Percentiles rank a stretch among this genome's conserved stretches.
Conservation (phyloP, 2,888 invertebrate species). For the Philonicus albiceps region DNA sequence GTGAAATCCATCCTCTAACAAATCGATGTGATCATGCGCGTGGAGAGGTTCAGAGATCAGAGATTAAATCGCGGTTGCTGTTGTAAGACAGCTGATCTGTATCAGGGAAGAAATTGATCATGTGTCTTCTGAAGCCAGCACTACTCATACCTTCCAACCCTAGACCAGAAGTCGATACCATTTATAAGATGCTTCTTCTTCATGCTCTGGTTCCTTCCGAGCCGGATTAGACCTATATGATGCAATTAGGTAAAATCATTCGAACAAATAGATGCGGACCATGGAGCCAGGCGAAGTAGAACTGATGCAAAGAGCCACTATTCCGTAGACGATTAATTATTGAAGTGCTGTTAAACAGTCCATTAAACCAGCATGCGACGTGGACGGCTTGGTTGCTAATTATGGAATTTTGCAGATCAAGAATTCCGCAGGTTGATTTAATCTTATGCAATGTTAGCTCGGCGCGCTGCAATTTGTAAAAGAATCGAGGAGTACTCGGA, state of each 20-base stretch:
- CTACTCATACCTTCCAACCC: neutral
- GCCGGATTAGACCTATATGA: neutral
- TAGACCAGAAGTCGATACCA: neutral
- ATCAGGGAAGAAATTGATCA: neutral
- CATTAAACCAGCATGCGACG: neutral
- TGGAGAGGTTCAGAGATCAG: neutral
- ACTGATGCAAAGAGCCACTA: neutral
- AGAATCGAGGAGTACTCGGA: neutral
- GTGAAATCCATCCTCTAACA: neutral
- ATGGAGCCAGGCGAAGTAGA: neutral
- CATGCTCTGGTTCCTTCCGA: neutral
- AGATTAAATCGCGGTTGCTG: neutral
- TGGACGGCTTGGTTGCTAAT: neutral
- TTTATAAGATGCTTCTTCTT: neutral
- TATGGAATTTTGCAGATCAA: neutral
- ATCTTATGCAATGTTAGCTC: neutral
- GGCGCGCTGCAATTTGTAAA: neutral
- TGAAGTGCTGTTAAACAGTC: constrained; percentile 11
- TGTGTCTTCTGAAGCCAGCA: neutral
- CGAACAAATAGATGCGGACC: neutral
- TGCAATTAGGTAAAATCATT: neutral
- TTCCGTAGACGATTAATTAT: constrained; percentile 6
- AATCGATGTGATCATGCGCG: neutral
- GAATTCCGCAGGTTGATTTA: neutral
- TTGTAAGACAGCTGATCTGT: neutral